Base-by-base conservation (phyloP, 2,113 vertebrate species). In the Phaethon lepturus region DNA sequence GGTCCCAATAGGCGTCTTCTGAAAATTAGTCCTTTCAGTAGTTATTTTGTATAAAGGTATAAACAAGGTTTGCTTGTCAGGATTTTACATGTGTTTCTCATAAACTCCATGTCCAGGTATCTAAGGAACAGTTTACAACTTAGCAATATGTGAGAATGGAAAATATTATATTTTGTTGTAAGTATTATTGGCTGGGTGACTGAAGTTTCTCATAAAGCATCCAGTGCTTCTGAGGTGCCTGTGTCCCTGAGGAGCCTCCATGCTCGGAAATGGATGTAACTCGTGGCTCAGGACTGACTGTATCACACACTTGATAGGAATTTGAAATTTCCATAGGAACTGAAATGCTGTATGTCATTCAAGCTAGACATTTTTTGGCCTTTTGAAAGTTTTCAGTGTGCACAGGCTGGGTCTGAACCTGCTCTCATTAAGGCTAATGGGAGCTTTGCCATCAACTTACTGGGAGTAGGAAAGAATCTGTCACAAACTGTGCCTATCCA, bases 91-190 rank as follows among this genome's bases (percentile, higher is more conserved):
- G 72, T 97, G 97, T 95, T 98, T 97, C 85, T 94, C 94, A 96
- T 97, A 96, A 97, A 92, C 63, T 90, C 76, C 15, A 11, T 77
- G 79, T 95, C 83, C 79, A 91, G 95, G 91, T 97, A 96, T 97
- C 86, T 95, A 94, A 96, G 96, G 96, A 97, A 95, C 94, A 95
- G 94, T 94, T 94, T 90, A 76, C 97, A 97, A 66, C 90, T 95
- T 91, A 90, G 78, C 88, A 96, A 84, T 89, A 88, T 95, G 90
- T 76, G 90, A 94, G 95, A 97, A 96, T 97, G 96, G 97, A 98
- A 98, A 97, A 95, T 96, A 97, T 92, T 97, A 87, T 96, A n/a
- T 97, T 97, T 97, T 95, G 71, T 94, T 97, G 22, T 95, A 96
- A 93, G 92, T 79, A 71, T 91, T 96, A 95, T 45, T 96, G 95